These are phyloP conservation scores for Eristalis arbustorum DNA, from an alignment of 2,888 invertebrate genomes.

Conservation along the genomic window DNA sequence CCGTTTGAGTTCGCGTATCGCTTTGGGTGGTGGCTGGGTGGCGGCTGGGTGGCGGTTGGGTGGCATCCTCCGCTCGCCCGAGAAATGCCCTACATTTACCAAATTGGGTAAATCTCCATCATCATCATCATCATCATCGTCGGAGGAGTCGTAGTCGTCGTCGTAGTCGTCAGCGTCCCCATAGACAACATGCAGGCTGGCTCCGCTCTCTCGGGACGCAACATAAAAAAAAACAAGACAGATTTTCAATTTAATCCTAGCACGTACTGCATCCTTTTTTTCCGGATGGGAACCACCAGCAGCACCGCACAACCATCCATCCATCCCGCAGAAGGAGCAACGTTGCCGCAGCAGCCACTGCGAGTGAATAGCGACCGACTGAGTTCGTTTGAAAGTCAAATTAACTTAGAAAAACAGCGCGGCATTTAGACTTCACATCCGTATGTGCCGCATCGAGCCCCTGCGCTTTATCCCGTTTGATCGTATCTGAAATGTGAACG, in stretches of 20 bases:
- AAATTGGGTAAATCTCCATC: conserved; percentile 67
- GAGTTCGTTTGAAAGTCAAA: conserved; percentile 66
- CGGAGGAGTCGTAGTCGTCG: background rate
- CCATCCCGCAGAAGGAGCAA: background rate
- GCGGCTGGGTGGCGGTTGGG: background rate
- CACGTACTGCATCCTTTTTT: conserved; percentile 65
- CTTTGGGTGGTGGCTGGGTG: background rate
- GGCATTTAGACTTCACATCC: conserved; percentile 45
- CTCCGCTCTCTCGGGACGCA: background rate
- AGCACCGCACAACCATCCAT: background rate
- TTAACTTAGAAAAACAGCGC: conserved; percentile 69
- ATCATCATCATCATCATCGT: conserved; percentile 29
- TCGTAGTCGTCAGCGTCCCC: background rate
- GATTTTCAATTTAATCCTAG: conserved; percentile 70
- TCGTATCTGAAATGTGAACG: conserved; percentile 42
- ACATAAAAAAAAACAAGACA: background rate
- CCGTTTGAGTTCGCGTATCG: conserved; percentile 41
- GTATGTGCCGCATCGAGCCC: conserved; percentile 14
- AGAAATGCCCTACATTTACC: conserved; percentile 62
- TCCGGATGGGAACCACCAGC: conserved; percentile 12
- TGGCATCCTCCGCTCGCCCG: background rate
- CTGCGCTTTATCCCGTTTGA: conserved; percentile 59
- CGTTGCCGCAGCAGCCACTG: background rate
- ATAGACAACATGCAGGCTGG: conserved; percentile 31
- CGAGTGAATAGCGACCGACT: conserved; percentile 17